These are phyloP conservation scores for Sisyra terminalis DNA, from an alignment of 2,888 invertebrate genomes.

Conservation along the genomic window DNA sequence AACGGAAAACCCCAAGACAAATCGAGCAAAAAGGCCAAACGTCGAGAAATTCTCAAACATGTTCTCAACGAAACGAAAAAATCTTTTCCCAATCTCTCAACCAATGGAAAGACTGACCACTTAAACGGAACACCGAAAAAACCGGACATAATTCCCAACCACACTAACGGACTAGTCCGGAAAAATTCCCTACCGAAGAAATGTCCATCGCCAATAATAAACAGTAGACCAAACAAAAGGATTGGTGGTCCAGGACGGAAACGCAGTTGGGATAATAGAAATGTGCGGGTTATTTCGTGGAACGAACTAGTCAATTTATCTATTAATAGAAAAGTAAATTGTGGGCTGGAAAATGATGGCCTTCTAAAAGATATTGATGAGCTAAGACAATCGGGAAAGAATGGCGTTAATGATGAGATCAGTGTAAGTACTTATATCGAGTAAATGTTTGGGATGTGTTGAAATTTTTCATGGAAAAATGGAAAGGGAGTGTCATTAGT, in stretches of 20 bases:
- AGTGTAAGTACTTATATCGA: not conserved
- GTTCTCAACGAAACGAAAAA: not conserved
- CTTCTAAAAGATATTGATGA: constrained; percentile 28
- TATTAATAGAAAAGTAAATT: constrained; percentile 29
- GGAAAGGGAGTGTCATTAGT: no score
- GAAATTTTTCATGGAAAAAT: no score
- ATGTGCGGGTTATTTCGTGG: constrained; percentile 27
- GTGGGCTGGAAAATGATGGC: constrained; percentile 15
- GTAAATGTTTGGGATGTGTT: not conserved
- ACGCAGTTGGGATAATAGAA: constrained; percentile 12
- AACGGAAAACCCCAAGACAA: constrained; percentile 4
- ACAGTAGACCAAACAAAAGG: not conserved
- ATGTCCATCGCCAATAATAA: not conserved
- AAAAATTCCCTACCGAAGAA: not conserved
- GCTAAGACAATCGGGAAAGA: constrained; percentile 13
- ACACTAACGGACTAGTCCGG: constrained; percentile 1
- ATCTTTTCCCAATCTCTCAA: no score
- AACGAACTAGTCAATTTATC: constrained; percentile 37
- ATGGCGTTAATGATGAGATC: constrained; percentile 10
- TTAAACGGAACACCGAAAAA: not conserved
- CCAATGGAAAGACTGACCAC: not conserved
- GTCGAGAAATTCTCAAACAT: constrained; percentile 11
- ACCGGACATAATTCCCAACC: not conserved
- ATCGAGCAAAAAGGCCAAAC: constrained; percentile 10
- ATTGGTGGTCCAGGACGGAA: constrained; percentile 20